Evolutionary conservation across 2,888 invertebrate species (phyloP).

Genomic region (Pteria penguin): DNA sequence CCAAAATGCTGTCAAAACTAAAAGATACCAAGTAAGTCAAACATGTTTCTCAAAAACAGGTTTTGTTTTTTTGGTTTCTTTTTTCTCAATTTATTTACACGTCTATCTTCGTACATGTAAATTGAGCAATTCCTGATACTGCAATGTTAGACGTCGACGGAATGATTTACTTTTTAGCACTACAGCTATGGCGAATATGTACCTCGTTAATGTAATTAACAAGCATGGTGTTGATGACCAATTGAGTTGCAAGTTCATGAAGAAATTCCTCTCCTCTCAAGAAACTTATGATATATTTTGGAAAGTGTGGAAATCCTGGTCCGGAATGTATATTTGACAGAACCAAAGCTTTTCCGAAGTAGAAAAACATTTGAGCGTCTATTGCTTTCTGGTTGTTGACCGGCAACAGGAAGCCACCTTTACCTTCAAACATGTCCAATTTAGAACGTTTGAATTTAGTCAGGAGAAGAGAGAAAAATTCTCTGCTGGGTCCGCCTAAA

Average conservation of each 20-base stretch:
- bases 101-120: too few species aligned
- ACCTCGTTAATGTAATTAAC: constrained; percentile 46
- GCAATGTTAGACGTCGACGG: too few species aligned
- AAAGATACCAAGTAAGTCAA: too few species aligned
- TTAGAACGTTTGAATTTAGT: constrained; percentile 42
- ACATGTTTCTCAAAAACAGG: too few species aligned
- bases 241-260: constrained; percentile 47
- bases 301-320: constrained; percentile 55
- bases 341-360: constrained; percentile 49
- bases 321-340: constrained; percentile 46
- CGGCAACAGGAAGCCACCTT: constrained; percentile 50
- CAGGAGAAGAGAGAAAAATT: constrained; percentile 54
- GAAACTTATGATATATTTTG: constrained; percentile 50
- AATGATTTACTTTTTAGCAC: too few species aligned
- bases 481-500: constrained; percentile 54
- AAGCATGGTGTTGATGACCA: constrained; percentile 44
- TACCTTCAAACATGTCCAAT: constrained; percentile 55
- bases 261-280: constrained; percentile 44
- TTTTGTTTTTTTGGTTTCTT: too few species aligned
- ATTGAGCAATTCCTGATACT: too few species aligned
- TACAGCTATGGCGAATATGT: too few species aligned
- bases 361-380: constrained; percentile 34
- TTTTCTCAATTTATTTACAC: too few species aligned
- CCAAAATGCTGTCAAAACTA: too few species aligned
- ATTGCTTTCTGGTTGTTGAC: constrained; percentile 51